phyloP scores from a whole-genome alignment of 2,113 vertebrate species.

The Indicator indicator region DNA sequence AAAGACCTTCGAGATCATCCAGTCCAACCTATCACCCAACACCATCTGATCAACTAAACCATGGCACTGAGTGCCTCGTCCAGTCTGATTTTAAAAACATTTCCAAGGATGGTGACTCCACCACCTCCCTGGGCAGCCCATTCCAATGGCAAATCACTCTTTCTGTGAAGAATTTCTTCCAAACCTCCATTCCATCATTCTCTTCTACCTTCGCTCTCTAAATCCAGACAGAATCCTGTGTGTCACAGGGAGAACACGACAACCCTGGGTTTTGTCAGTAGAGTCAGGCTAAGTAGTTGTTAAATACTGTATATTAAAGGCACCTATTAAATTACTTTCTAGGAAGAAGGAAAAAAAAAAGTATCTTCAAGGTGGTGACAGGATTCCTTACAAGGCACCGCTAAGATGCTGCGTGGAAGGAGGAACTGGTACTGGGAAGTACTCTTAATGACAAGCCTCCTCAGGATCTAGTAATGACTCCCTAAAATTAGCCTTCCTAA shows the following conservation, averaged over 20 bases:
- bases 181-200: not conserved
- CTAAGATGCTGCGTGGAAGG: accelerated
- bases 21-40: too few relatives aligned
- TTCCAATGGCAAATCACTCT: too few relatives aligned
- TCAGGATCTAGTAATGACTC: not conserved
- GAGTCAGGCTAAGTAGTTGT: not conserved
- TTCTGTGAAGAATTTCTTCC: too few relatives aligned
- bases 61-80: too few relatives aligned
- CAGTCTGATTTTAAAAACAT: too few relatives aligned
- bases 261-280: not conserved
- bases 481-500: not conserved
- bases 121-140: too few relatives aligned
- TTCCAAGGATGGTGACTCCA: too few relatives aligned
- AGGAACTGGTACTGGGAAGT: not conserved
- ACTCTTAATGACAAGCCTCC: not conserved
- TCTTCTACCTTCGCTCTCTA: not conserved
- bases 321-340: not conserved
- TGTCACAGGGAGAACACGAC: not conserved
- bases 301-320: not conserved
- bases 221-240: accelerated
- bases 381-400: not conserved
- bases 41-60: too few relatives aligned
- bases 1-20: too few relatives aligned
- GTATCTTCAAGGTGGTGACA: not conserved
- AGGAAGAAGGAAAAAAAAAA: accelerated